A percentile compares a stretch with the other conserved stretches of the same genome.
Conservation (phyloP, 2,113 vertebrate species). For the Cromileptes altivelis region DNA sequence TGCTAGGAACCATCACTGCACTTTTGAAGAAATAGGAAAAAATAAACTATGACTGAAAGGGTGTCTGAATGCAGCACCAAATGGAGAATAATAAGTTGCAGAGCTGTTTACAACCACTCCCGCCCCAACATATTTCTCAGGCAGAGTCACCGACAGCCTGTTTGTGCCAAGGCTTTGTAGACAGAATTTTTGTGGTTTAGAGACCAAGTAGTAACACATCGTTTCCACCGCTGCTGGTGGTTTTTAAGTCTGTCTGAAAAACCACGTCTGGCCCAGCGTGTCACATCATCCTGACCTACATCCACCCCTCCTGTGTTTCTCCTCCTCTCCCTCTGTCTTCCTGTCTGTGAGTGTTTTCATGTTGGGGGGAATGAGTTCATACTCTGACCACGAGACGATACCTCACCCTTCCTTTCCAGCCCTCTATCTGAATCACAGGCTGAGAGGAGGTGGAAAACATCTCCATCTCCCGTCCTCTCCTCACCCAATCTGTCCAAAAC, state of each 20-base stretch:
- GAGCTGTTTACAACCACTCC: slow-evolving; percentile 63
- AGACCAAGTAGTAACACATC: slow-evolving; percentile 67
- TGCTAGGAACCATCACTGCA: neutral
- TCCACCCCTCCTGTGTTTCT: slow-evolving; percentile 37
- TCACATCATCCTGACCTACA: slow-evolving; percentile 73
- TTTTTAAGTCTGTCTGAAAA: slow-evolving; percentile 71
- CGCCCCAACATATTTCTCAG: slow-evolving; percentile 57
- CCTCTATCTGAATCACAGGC: slow-evolving; percentile 72
- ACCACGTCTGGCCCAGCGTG: slow-evolving; percentile 64
- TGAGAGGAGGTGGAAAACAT: slow-evolving; percentile 69
- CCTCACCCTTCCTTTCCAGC: slow-evolving; percentile 68
- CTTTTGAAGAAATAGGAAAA: neutral
- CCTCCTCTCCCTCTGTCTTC: slow-evolving; percentile 22
- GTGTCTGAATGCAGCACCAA: slow-evolving; percentile 16
- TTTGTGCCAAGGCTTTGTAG: slow-evolving; percentile 64
- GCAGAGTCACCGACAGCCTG: slow-evolving; percentile 53
- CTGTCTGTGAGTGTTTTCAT: slow-evolving; percentile 47
- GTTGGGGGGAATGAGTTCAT: slow-evolving; percentile 71
- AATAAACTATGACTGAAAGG: neutral
- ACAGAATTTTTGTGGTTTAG: slow-evolving; percentile 72
- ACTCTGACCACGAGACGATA: slow-evolving; percentile 77
- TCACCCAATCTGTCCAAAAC: slow-evolving; percentile 47
- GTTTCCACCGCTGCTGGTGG: slow-evolving; percentile 67
- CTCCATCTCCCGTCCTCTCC: slow-evolving; percentile 32
- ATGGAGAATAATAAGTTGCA: slow-evolving; percentile 46